Evolutionary conservation across 2,888 invertebrate genomes (phyloP), one percentile per base, ranked within the genome.

Genomic region (Volucella zonaria): DNA sequence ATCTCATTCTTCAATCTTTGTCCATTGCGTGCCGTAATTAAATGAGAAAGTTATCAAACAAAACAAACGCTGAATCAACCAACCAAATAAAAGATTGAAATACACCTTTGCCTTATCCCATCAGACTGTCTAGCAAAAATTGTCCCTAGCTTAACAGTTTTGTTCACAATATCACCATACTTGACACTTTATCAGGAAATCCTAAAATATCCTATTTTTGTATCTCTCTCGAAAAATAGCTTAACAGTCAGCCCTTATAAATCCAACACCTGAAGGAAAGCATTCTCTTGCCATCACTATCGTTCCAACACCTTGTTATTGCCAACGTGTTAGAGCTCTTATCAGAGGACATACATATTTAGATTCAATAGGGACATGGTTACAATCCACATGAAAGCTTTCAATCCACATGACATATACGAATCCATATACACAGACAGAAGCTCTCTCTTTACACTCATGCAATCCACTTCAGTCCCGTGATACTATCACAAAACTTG

Each of bases 351-450:
- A n/a, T 31, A 66, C 2, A 11, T 31, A 66, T 18, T 18, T 23
- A 23, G 18, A 23, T 23, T 67, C 71, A 71, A 77, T 59, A 9
- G 56, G 54, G 58, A 75, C 66, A 58, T 76, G 59, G 61, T 52
- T 59, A 80, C 83, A 80, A 47, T 61, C 9, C 66, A 12, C 51
- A 18, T 14, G 18, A 45, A 73, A 79, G 40, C 77, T 78, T 82
- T 42, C 47, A 23, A 38, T 73, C 77, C 74, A 70, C 73, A 73
- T 1, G 43, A 45, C 31, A 10, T 42, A 43, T 10, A 18, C 11
- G 40, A 8, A 31, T 9, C 8, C 31, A 14, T 8, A 15, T 18
- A 23, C 11, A 54, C 12, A 14, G 8, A 40, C 11, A 15, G 15
- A 73, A 18, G 8, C 42, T 73, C 42, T 52, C 77, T 54, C 52